Percentiles rank a stretch among this genome's conserved stretches.
These are phyloP conservation scores for Parauchenoglanis ngamensis DNA, from an alignment of 2,797 vertebrate species.

Conservation along the genomic window DNA sequence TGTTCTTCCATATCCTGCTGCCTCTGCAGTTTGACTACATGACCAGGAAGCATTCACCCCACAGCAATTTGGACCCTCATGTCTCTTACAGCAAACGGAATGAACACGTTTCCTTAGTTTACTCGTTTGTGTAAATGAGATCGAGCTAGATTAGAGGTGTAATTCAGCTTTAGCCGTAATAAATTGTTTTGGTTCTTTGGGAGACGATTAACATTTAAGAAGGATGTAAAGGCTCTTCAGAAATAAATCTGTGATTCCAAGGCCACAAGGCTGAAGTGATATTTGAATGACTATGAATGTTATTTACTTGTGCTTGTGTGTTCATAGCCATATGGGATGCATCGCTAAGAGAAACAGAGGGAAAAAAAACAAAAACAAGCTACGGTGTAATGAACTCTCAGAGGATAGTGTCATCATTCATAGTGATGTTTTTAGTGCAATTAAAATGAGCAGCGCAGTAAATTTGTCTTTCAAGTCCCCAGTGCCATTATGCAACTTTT, in stretches of 20 bases:
- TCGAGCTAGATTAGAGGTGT: not conserved
- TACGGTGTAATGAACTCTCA: conserved; percentile 34
- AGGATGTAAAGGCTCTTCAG: not conserved
- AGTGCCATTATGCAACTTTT: conserved; percentile 19
- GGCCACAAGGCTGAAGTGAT: conserved; percentile 5
- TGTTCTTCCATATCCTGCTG: not conserved
- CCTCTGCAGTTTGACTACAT: not conserved
- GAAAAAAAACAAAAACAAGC: not conserved
- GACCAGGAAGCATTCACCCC: not conserved
- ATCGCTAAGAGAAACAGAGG: not conserved
- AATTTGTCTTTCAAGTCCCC: conserved; percentile 4
- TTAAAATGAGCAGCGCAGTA: conserved; percentile 37
- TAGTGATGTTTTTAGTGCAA: conserved; percentile 34
- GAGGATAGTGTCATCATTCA: conserved; percentile 27
- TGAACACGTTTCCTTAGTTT: not conserved
- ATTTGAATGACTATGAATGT: conserved; percentile 7
- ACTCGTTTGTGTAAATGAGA: conserved; percentile 7
- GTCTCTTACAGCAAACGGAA: not conserved
- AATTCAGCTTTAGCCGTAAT: not conserved
- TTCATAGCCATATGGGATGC: conserved; percentile 2
- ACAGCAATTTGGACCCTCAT: not conserved
- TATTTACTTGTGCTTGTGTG: not conserved
- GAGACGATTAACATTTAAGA: conserved; percentile 1
- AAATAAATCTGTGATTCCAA: not conserved
- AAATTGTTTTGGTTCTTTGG: conserved; percentile 19